A percentile compares a stretch with the other conserved stretches of the same genome.
These are phyloP conservation scores for Vidua chalybeata DNA, from an alignment of 2,113 vertebrate species.

Conservation along the genomic window DNA sequence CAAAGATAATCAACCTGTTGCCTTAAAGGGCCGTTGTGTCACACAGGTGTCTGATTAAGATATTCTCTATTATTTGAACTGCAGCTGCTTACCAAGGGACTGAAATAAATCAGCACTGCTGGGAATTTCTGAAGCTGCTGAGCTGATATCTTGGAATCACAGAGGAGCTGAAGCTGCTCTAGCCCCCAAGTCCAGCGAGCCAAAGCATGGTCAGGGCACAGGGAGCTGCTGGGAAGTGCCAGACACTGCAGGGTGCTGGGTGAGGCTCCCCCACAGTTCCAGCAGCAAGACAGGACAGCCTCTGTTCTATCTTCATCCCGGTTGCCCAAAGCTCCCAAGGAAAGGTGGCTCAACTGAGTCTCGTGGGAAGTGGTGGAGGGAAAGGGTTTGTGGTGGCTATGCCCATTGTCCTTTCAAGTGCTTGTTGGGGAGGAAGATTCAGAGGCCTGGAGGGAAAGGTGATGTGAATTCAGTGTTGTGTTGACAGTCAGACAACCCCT, in stretches of 20 bases:
- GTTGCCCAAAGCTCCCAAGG: neutral
- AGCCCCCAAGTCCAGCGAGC: neutral
- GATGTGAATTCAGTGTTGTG: neutral
- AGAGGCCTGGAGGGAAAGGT: neutral
- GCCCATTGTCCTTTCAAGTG: fast-evolving
- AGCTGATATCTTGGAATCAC: neutral
- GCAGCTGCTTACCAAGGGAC: neutral
- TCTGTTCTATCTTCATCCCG: neutral
- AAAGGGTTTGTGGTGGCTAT: neutral
- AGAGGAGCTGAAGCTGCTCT: neutral
- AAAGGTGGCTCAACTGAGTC: neutral
- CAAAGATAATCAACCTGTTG: neutral
- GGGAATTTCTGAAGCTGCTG: neutral
- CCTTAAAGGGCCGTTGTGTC: neutral
- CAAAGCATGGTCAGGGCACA: fast-evolving
- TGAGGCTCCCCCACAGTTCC: neutral
- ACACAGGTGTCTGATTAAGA: neutral
- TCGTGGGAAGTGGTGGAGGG: neutral
- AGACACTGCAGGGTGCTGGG: neutral
- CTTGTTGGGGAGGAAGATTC: neutral
- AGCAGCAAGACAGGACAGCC: neutral
- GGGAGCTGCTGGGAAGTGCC: neutral
- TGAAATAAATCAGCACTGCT: neutral
- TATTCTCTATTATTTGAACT: neutral
- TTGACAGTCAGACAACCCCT: neutral